Evolutionary conservation across 92 coral and sea anemone genomes (phyloP), one percentile per base, ranked within the genome.

Genomic region (Phenganax subtilis): DNA sequence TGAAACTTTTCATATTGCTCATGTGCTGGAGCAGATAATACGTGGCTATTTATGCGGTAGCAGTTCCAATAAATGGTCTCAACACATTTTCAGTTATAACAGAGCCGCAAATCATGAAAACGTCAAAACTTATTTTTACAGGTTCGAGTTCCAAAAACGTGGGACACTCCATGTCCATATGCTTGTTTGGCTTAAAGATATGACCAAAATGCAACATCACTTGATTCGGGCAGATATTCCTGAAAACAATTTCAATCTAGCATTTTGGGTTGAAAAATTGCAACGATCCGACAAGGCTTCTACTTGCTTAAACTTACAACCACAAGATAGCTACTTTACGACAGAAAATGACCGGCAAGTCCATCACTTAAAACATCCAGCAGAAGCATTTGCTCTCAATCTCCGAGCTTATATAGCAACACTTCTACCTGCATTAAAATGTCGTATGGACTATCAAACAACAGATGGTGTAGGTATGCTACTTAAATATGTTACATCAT

Each of bases 21-120:
- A 85, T 44, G 53, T 57, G 7, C 64, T 85, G 1, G 85, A 66
- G n/a, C 87, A 85, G 57, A 44, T 72, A 17, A 81, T 73, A 7
- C 80, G 88, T 12, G 85, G 88, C 1, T 85, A 81, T 44, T 56
- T 80, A 1, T 70, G 80, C 59, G 88, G 88, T 47, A 71, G 59
- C 6, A 85, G 72, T 27, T 3, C 37, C 6, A 47, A 80, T 11
- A 37, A 67, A 8, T 85, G 88, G 85, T 20, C 78, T 14, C 77
- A 87, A 1, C 84, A 87, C 12, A 10, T 87, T 0, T 84, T 87
- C n/a, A 75, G 67, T 8, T 84, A 84, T 27, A 10, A 51, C 29
- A 17, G 28, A 44, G 5, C 1, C 0, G 25, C 70, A 0, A 73
- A 9, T 0, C 16, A 30, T 6, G 12, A 16, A 14, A 87, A 87